Base-by-base conservation (phyloP, 1,140 invertebrate genomes). In the Periplaneta americana region DNA sequence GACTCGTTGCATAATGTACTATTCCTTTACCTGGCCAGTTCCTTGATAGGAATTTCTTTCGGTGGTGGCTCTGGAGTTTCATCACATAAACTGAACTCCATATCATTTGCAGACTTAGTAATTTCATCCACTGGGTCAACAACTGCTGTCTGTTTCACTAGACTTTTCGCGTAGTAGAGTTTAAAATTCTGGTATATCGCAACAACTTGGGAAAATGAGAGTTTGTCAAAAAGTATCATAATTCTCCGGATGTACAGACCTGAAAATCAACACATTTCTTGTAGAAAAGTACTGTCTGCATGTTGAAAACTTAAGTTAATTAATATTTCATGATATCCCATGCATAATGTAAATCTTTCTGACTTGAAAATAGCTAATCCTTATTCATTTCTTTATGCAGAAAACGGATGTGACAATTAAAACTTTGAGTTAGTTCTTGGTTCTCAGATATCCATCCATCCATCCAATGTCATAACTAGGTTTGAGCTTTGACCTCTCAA, bases 201-300 rank as follows among this genome's bases (percentile, higher is more conserved):
- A 79, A 93, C 92, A 34, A 96, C 91, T 89, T 96, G 94, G 36
- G 93, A 93, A 88, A 97, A 97, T 34, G 93, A 92, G 66, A 97
- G 88, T 86, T 94, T 96, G 84, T 97, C 94, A 87, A 97, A 93
- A 80, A 94, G 92, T 3, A 97, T 88, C 80, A 94, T 91, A 85
- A 96, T 94, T 85, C 95, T 90, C 83, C 96, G 90, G 80, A 97
- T 89, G 88, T 96, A 97, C 82, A 96, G 86, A 33, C 94, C 94
- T 88, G 90, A 86, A 87, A 92, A 88, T 28, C 89, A 90, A 85
- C 82, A 88, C 17, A 31, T 36, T 39, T 34, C 37, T 9, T n/a
- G n/a, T n/a, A n/a, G n/a, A n/a, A n/a, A n/a, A n/a, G n/a, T n/a
- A n/a, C n/a, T n/a, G n/a, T n/a, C n/a, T n/a, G n/a, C n/a, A n/a